Conservation (phyloP, 2,888 invertebrate genomes). For the Brenthis hecate region DNA sequence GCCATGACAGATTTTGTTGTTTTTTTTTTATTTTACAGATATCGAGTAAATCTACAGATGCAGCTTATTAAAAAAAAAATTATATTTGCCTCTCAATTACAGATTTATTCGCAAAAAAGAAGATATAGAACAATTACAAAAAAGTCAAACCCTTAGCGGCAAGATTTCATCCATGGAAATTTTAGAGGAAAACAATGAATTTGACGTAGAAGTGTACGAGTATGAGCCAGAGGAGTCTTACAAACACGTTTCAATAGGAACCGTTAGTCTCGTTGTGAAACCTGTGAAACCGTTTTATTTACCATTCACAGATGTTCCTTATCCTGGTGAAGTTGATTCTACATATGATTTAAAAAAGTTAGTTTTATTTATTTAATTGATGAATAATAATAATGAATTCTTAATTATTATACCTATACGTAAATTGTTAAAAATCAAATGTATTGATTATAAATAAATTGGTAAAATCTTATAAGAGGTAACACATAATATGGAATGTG, state of each 20-base stretch:
- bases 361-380: conserved; percentile 12
- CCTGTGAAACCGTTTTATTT: conserved; percentile 59
- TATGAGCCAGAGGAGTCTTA: conserved; percentile 57
- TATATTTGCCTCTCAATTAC: conserved; percentile 16
- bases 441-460: too few species aligned
- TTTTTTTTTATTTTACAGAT: too few species aligned
- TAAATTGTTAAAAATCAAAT: too few species aligned
- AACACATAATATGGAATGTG: too few species aligned
- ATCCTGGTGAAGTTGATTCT: conserved; percentile 68
- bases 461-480: too few species aligned
- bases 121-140: conserved; percentile 58
- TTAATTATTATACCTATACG: background rate
- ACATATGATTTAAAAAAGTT: conserved; percentile 67
- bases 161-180: conserved; percentile 39
- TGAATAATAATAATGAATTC: background rate
- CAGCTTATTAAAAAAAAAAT: too few species aligned
- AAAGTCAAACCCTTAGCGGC: conserved; percentile 40
- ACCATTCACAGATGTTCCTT: conserved; percentile 66
- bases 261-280: conserved; percentile 46
- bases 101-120: conserved; percentile 64
- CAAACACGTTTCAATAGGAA: conserved; percentile 45
- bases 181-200: conserved; percentile 56
- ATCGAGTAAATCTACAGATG: too few species aligned
- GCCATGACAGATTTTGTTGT: too few species aligned
- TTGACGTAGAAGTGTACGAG: conserved; percentile 60